A percentile compares a stretch with the other conserved stretches of the same genome.
These are phyloP conservation scores for Dinomys branickii DNA, from an alignment of 2,113 vertebrate genomes.

Conservation along the genomic window DNA sequence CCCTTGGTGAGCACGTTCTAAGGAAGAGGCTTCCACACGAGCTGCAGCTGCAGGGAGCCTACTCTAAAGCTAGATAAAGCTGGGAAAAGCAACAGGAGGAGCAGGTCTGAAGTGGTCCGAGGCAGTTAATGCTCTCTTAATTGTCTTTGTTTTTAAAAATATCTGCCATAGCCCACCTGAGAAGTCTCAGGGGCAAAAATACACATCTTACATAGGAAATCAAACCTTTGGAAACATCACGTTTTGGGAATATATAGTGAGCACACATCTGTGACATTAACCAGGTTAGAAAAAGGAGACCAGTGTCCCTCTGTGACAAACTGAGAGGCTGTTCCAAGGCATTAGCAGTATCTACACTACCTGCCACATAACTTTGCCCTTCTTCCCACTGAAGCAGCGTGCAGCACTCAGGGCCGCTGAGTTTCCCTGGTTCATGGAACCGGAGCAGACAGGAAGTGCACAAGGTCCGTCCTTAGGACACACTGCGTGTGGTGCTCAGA, in stretches of 20 bases:
- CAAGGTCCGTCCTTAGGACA: not conserved
- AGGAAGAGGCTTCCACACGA: not conserved
- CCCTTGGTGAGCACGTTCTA: not conserved
- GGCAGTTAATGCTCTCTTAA: not conserved
- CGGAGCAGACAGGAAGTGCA: rapidly evolving
- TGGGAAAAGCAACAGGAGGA: not conserved
- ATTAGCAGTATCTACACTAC: too few species aligned
- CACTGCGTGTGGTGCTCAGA: not conserved
- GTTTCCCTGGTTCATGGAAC: not conserved
- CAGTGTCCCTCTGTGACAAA: not conserved
- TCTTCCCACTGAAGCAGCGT: not conserved
- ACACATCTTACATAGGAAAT: not conserved
- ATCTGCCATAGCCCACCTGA: not conserved
- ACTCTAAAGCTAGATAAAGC: not conserved
- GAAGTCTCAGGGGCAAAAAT: not conserved
- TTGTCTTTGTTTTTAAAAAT: not conserved
- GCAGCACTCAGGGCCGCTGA: rapidly evolving
- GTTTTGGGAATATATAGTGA: not conserved
- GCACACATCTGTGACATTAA: not conserved
- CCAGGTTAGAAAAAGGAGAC: not conserved
- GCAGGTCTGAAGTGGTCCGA: not conserved
- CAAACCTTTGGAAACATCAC: not conserved
- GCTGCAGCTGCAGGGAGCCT: not conserved
- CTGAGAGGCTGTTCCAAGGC: not conserved
- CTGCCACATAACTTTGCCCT: too few species aligned